Percentiles rank a stretch among this genome's conserved stretches.
Evolutionary conservation across 1,140 invertebrate genomes (phyloP).

Genomic region (Bombus terrestris): DNA sequence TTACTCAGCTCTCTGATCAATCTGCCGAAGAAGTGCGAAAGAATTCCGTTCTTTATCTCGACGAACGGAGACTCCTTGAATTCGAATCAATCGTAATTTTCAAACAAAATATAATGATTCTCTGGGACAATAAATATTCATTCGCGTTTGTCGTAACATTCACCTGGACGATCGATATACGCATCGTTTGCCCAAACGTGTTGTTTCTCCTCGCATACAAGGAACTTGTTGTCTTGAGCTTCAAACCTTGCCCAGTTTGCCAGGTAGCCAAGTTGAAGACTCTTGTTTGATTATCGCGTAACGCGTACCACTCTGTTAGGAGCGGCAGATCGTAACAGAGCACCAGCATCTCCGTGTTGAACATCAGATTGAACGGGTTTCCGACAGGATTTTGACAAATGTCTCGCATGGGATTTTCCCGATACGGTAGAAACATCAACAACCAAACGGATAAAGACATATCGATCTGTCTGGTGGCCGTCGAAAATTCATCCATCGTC

Average conservation of each 20-base stretch:
- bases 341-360: slow-evolving; percentile 65
- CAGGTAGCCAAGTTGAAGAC: slow-evolving; percentile 57
- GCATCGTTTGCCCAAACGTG: slow-evolving; percentile 55
- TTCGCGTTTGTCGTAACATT: neutral
- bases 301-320: slow-evolving; percentile 64
- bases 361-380: slow-evolving; percentile 58
- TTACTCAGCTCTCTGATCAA: slow-evolving; percentile 64
- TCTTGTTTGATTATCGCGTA: slow-evolving; percentile 46
- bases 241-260: slow-evolving; percentile 37
- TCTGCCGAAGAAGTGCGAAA: slow-evolving; percentile 48
- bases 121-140: neutral
- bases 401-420: neutral
- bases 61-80: slow-evolving; percentile 60
- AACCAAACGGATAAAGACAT: slow-evolving; percentile 63
- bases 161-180: slow-evolving; percentile 61
- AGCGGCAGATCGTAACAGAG: slow-evolving; percentile 53
- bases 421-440: slow-evolving; percentile 57
- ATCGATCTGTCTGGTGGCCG: slow-evolving; percentile 41
- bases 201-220: slow-evolving; percentile 58
- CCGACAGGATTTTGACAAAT: slow-evolving; percentile 47
- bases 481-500: slow-evolving; percentile 49
- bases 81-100: neutral
- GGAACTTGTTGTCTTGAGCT: neutral
- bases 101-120: neutral
- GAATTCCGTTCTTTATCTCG: slow-evolving; percentile 11